Evolutionary conservation across 2,888 invertebrate genomes (phyloP), one percentile per base, ranked within the genome.

Genomic region (Apomyelois bistriatella): DNA sequence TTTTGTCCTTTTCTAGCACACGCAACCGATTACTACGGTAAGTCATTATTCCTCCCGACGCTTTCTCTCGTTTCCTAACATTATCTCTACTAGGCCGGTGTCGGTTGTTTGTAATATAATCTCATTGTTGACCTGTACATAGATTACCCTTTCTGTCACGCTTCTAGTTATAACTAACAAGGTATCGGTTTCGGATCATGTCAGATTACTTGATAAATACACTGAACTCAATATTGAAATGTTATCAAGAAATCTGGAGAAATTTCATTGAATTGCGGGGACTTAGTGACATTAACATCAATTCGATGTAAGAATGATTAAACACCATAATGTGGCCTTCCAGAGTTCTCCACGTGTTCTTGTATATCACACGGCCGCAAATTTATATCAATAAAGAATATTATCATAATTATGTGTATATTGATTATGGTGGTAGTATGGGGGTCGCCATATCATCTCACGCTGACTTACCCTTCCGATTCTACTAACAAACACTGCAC

Each of bases 21-120:
- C 94, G 96, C 97, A 88, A 96, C 98, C 93, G 98, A 98, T 93
- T 98, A 98, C 93, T 98, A 98, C 97, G 98, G 98, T 98, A 97
- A 98, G 98, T 97, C 93, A 93, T 93, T 93, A 92, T 94, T 93
- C 92, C 93, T 92, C 91, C 92, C 91, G 91, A 70, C 65, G 82
- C 82, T 83, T 81, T 64, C 60, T 75, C 69, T 69, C 76, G 68
- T 64, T 65, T 69, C 68, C 70, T 82, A 81, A 81, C 82, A 73
- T 72, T 62, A 64, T 61, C 62, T 72, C 72, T 49, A 72, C 70
- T 84, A 85, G 85, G 76, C 74, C 68, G 88, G 88, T 88, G 87
- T 81, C 81, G 86, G 88, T 79, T 80, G 22, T 22, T n/a, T 22
- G 74, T 79, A 76, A 69, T 68, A 70, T 79, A 75, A 35, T 70